phyloP scores from a whole-genome alignment of 1,140 invertebrate genomes.

The Oncopeltus fasciatus region DNA sequence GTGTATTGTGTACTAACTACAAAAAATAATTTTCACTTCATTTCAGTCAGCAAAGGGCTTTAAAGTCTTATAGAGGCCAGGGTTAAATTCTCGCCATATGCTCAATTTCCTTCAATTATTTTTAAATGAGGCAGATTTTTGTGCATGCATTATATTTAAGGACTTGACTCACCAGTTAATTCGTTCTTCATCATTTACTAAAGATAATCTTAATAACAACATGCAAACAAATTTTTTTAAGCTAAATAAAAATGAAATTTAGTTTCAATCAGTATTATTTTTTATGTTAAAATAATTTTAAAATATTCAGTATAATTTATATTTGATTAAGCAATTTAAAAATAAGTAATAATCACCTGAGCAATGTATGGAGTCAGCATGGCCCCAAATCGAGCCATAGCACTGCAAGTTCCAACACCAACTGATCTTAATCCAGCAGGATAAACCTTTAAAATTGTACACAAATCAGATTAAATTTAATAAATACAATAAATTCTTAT shows the following conservation, averaged over 20 bases:
- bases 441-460: conserved; percentile 44
- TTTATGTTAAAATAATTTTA: neutral
- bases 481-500: no score
- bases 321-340: neutral
- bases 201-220: neutral
- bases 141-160: no score
- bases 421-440: conserved; percentile 76
- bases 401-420: conserved; percentile 77
- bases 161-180: neutral
- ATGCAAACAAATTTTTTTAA: neutral
- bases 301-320: neutral
- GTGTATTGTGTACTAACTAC: no score
- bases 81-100: no score
- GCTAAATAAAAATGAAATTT: neutral
- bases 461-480: no score
- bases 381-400: conserved; percentile 79
- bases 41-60: no score
- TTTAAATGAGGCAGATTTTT: no score
- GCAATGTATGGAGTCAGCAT: conserved; percentile 87
- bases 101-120: no score
- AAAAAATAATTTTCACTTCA: no score
- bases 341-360: conserved; percentile 43
- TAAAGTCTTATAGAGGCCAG: no score
- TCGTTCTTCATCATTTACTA: neutral
- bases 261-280: neutral